These are phyloP conservation scores for Aplocera efformata DNA, from an alignment of 2,888 invertebrate genomes.

Conservation along the genomic window DNA sequence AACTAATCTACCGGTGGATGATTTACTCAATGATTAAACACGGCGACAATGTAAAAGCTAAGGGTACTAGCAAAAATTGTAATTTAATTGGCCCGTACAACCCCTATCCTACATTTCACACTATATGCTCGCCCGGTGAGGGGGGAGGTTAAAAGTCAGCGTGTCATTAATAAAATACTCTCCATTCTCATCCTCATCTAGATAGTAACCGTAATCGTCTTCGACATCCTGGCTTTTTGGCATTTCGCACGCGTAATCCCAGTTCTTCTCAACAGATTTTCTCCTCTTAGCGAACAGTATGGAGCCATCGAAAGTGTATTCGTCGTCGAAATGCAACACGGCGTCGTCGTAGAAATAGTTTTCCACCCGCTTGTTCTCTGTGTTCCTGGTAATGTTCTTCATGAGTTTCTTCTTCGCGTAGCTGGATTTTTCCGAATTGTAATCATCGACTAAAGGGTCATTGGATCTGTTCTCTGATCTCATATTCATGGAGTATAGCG, in stretches of 20 bases:
- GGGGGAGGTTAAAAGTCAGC: constrained; percentile 66
- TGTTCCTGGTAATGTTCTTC: constrained; percentile 72
- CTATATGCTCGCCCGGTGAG: constrained; percentile 75
- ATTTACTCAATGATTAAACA: constrained; percentile 39
- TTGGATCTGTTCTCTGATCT: constrained; percentile 64
- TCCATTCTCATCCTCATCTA: constrained; percentile 59
- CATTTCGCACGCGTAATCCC: constrained; percentile 59
- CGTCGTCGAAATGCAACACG: constrained; percentile 70
- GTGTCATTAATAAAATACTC: constrained; percentile 64
- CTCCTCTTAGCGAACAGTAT: constrained; percentile 70
- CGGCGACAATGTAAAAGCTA: constrained; percentile 61
- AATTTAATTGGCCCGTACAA: constrained; percentile 68
- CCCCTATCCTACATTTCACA: constrained; percentile 35
- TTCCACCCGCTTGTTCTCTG: constrained; percentile 47
- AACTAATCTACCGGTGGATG: no score
- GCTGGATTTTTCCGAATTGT: constrained; percentile 71
- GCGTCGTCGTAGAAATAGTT: constrained; percentile 77
- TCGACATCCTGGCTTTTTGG: constrained; percentile 65
- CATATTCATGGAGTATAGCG: constrained; percentile 64
- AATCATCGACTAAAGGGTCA: constrained; percentile 72
- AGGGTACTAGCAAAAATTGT: constrained; percentile 59
- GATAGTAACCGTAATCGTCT: constrained; percentile 71
- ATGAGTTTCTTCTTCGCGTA: constrained; percentile 70
- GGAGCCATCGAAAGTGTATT: constrained; percentile 73
- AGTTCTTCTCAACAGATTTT: constrained; percentile 66